Evolutionary conservation across 2,797 vertebrate genomes (phyloP).

Genomic region (Propithecus perrieri): DNA sequence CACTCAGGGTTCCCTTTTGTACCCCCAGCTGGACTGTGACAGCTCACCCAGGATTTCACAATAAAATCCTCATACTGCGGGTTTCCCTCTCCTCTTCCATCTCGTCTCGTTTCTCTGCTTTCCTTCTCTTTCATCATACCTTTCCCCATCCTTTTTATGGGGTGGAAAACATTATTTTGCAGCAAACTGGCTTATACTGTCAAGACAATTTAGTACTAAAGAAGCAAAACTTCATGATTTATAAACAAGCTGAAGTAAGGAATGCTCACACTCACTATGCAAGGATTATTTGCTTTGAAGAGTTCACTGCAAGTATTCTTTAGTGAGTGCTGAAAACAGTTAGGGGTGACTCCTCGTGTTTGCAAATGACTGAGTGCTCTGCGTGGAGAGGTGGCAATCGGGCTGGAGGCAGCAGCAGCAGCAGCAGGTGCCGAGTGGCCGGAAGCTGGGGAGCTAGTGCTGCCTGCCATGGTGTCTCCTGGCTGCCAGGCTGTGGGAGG

Average conservation of each 20-base stretch:
- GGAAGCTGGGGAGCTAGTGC: not conserved
- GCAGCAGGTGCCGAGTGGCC: not conserved
- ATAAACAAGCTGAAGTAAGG: not conserved
- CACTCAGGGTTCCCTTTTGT: not conserved
- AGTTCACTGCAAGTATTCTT: not conserved
- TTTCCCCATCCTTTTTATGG: not conserved
- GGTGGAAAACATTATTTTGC: not conserved
- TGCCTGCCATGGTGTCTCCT: fast-evolving
- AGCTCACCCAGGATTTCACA: fast-evolving
- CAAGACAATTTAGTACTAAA: not conserved
- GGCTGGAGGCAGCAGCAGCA: not conserved
- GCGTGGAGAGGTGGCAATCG: not conserved
- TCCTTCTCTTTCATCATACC: not conserved
- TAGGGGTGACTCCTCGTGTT: not conserved
- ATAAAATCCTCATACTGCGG: fast-evolving
- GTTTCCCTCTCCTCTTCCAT: fast-evolving
- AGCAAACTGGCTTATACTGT: not conserved
- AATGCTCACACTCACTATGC: not conserved
- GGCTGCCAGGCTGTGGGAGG: not conserved
- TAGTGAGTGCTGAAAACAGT: not conserved
- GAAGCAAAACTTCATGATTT: not conserved
- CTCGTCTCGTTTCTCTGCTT: not conserved
- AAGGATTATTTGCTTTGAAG: not conserved
- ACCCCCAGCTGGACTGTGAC: fast-evolving
- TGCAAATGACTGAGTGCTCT: not conserved